Evolutionary conservation across 92 coral and sea anemone genomes (phyloP), one percentile per base, ranked within the genome.

Genomic region (Montipora capitata): DNA sequence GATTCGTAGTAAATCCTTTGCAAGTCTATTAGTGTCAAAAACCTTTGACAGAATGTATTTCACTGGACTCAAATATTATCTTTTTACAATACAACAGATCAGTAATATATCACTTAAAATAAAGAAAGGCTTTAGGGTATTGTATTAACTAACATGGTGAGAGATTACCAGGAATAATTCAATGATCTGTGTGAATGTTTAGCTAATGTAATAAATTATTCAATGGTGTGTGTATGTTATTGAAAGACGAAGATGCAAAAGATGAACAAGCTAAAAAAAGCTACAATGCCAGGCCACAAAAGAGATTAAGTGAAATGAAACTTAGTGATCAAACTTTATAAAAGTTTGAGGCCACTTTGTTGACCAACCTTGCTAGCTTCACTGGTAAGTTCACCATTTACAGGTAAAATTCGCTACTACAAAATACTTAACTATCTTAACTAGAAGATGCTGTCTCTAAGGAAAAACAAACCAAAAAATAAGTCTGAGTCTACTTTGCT

Each of bases 361-460:
- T 16, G 64, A 14, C 68, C 18, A 68, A 3, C 3, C 17, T 45
- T 54, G 43, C 62, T 44, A 27, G 35, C 35, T 27, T 27, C 35
- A 15, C 0, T 2, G 40, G 68, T 61, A 10, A 44, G 39, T 1
- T 40, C 51, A 68, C 70, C 17, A 14, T 27, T 41, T 15, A 54
- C 77, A 81, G 41, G 57, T 81, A 81, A 81, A 69, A 68, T 81
- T 57, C 66, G 54, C 85, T 69, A 51, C 67, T n/a, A 15, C 52
- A 81, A 72, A 81, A 81, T 80, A 44, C 52, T 14, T 38, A 18
- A 81, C 20, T 68, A 68, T 65, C 10, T 40, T 16, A 15, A 81
- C 85, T 81, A 69, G 42, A 52, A 48, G 67, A 45, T 49, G 56
- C 68, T 69, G 76, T 39, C 85, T 68, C 5, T 15, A 80, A 58